Base-by-base conservation (phyloP, 2,888 invertebrate genomes). In the Mycalesis mineus region DNA sequence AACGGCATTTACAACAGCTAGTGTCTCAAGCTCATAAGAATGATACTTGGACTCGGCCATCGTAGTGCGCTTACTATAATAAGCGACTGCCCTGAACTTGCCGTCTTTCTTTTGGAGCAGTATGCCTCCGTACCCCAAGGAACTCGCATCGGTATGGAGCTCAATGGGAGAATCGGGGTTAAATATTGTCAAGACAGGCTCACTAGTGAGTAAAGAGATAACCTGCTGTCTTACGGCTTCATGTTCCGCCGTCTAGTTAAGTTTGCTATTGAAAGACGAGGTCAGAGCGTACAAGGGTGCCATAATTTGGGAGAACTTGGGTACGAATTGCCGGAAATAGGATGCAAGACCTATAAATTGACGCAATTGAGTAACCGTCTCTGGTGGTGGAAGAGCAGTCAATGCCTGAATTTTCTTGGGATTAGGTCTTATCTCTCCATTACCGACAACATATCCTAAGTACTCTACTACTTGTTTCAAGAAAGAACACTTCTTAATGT, bases 1-100 rank as follows among this genome's bases (percentile, higher is more conserved):
- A 1, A 51, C 5, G 1, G 56, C 36, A 5, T 70, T 68, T 29
- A 44, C 63, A 1, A 69, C 62, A 0, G 82, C 80, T 6, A 69
- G 31, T 2, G 33, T 33, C 9, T 33, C 33, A 3, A 33, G 7
- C 7, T 33, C 33, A 33, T 33, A 33, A 33, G 8, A 9, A 7
- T 33, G 33, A 7, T 33, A 33, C 3, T 7, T 3, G 2, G 33
- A 33, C 9, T 33, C 33, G 9, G 33, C 33, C 9, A 9, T 2
- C 2, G 5, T 33, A 7, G 33, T 33, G 2, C 5, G 2, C 8
- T 6, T 6, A 9, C 3, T 6, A 6, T 6, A 3, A 7, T 33
- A 33, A 3, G 5, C 33, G 7, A 33, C 2, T 6, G 9, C 33
- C 5, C 2, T 3, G n/a, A n/a, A n/a, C n/a, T n/a, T n/a, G n/a